phyloP scores from a whole-genome alignment of 2,797 vertebrate species.

The Leptatherina wallacei region DNA sequence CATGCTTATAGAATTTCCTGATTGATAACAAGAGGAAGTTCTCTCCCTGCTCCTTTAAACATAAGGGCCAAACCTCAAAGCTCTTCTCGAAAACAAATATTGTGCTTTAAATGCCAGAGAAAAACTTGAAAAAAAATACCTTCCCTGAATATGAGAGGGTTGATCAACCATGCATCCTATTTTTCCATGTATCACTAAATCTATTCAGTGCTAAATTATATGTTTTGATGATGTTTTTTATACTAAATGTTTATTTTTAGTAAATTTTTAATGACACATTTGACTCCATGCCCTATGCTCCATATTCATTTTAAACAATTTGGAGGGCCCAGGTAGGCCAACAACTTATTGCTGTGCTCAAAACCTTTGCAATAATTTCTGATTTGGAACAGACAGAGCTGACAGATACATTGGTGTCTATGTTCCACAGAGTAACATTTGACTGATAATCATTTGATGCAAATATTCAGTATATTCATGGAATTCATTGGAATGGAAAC shows the following conservation, averaged over 20 bases:
- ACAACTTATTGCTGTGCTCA: conserved; percentile 13
- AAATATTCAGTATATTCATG: conserved; percentile 84
- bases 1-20: conserved; percentile 67
- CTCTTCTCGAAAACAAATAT: conserved; percentile 23
- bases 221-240: not conserved
- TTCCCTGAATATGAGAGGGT: not conserved
- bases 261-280: too few relatives aligned
- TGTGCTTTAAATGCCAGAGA: not conserved
- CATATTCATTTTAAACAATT: not conserved
- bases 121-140: not conserved
- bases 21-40: conserved; percentile 68
- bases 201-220: not conserved
- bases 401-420: conserved; percentile 1
- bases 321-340: conserved; percentile 2
- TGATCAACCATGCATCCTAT: not conserved
- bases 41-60: conserved; percentile 51
- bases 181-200: not conserved
- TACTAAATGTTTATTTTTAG: too few relatives aligned
- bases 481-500: conserved; percentile 65
- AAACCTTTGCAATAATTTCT: conserved; percentile 47
- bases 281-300: not conserved
- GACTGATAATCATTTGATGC: conserved; percentile 52
- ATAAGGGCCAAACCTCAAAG: conserved; percentile 38
- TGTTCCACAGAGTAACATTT: conserved; percentile 14
- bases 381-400: conserved; percentile 44